These are phyloP conservation scores for Morone saxatilis DNA, from an alignment of 2,113 vertebrate species.

Conservation along the genomic window DNA sequence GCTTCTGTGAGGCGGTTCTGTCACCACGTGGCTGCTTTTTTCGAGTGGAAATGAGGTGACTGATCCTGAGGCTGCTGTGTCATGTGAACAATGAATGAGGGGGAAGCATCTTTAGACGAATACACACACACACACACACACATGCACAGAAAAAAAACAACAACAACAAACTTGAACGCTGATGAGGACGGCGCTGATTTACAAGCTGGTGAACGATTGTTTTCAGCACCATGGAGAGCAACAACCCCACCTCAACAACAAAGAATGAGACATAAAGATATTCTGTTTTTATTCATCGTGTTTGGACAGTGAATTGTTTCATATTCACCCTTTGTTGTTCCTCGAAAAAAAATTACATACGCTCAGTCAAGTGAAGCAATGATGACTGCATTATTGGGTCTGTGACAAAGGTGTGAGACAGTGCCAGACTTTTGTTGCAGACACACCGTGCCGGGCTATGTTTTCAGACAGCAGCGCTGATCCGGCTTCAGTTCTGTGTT, in stretches of 20 bases:
- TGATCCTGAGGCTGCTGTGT: conserved; percentile 6
- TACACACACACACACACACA: neutral
- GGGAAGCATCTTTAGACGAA: neutral
- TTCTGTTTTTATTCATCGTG: neutral
- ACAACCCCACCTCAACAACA: conserved; percentile 5
- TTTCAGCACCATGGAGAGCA: conserved; percentile 85
- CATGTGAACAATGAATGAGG: neutral
- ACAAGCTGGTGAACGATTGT: conserved; percentile 31
- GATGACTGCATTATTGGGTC: neutral
- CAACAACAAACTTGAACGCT: no score
- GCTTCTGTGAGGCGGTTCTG: conserved; percentile 41
- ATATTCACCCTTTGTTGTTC: neutral
- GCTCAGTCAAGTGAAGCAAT: conserved; percentile 11
- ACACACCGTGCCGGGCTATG: neutral
- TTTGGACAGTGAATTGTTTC: neutral
- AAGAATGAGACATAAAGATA: neutral
- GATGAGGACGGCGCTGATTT: conserved; percentile 17
- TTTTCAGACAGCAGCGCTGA: no score
- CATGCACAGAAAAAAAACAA: neutral
- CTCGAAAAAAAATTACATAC: neutral
- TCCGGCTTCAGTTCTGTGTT: neutral
- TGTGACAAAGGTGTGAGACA: neutral
- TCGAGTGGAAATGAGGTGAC: conserved; percentile 21
- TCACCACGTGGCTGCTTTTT: neutral
- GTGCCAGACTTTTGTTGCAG: neutral